Conservation (phyloP, 2,113 vertebrate species). For the Pseudorasbora parva region DNA sequence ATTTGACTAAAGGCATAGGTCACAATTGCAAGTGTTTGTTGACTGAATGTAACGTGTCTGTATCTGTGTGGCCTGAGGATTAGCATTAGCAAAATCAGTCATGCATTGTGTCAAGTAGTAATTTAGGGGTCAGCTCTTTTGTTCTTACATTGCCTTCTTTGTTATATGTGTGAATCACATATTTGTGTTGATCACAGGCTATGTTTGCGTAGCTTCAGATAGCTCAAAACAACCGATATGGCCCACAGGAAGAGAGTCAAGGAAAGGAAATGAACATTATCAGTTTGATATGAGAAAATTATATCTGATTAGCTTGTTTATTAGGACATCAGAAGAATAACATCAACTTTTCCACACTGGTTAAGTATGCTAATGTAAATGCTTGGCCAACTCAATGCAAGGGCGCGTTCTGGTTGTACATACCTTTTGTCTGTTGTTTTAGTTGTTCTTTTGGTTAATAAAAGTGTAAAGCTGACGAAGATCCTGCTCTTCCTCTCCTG, state of each 20-base stretch:
- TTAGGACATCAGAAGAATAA: not conserved
- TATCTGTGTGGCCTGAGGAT: not conserved
- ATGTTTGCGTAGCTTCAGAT: not conserved
- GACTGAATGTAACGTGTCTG: not conserved
- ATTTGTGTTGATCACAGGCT: not conserved
- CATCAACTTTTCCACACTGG: too few relatives aligned
- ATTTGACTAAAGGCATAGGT: not conserved
- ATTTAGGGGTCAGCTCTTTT: not conserved
- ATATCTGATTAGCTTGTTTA: not conserved
- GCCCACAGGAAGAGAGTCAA: conserved; percentile 8
- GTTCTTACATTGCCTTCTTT: not conserved
- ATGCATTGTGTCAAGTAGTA: not conserved
- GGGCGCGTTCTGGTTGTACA: too few relatives aligned
- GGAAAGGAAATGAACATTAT: conserved; percentile 34
- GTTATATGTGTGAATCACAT: not conserved
- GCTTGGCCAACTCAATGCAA: not conserved
- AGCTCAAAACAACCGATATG: not conserved
- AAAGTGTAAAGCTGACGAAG: too few relatives aligned
- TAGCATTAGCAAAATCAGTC: not conserved
- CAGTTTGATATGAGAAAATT: conserved; percentile 21
- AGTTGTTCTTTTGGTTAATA: too few relatives aligned
- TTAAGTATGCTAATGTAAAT: not conserved
- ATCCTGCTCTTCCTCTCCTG: too few relatives aligned
- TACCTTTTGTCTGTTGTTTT: too few relatives aligned
- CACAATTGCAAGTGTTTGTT: not conserved